Evolutionary conservation across 2,888 invertebrate genomes (phyloP), one percentile per base, ranked within the genome.

Genomic region (Pherbina coryleti): DNA sequence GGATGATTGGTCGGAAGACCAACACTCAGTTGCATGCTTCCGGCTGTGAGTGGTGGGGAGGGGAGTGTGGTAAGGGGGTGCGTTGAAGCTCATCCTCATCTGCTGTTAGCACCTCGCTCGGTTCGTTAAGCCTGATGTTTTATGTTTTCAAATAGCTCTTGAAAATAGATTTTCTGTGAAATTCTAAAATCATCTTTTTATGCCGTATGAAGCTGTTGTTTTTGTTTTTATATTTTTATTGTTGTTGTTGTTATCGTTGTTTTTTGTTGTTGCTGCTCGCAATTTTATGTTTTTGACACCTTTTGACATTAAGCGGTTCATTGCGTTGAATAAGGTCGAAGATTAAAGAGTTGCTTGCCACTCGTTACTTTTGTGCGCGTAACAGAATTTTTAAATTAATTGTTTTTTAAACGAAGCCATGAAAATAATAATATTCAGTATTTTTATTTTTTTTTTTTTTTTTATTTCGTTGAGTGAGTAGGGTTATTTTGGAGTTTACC

Each of bases 241-340:
- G 71, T 28, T 55, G 71, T 71, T 55, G 31, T 53, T 70, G 11
- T 55, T 70, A 3, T 70, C 7, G 31, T 53, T 70, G n/a, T 28
- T 57, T n/a, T 31, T 44, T 72, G 72, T 60, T 72, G 70, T 11
- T 53, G 28, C 51, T 19, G 1, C 22, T n/a, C 17, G n/a, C 25
- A 28, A 22, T 25, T 69, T 69, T 51, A 28, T 69, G 69, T 51
- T 51, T 69, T 69, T 69, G 69, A 69, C 69, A 69, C 69, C 69
- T 69, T 69, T 69, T 51, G 69, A 69, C 44, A 22, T 34, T 37
- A 22, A 34, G n/a, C 34, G 44, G 67, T 37, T 37, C 37, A 31
- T 37, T 66, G 17, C 66, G n/a, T 66, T 37, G 34, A 17, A 31
- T 37, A 37, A 19, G 37, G 19, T 37, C 44, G 34, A 34, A 66